Conservation (phyloP, 2,113 vertebrate genomes). For the Willisornis vidua region DNA sequence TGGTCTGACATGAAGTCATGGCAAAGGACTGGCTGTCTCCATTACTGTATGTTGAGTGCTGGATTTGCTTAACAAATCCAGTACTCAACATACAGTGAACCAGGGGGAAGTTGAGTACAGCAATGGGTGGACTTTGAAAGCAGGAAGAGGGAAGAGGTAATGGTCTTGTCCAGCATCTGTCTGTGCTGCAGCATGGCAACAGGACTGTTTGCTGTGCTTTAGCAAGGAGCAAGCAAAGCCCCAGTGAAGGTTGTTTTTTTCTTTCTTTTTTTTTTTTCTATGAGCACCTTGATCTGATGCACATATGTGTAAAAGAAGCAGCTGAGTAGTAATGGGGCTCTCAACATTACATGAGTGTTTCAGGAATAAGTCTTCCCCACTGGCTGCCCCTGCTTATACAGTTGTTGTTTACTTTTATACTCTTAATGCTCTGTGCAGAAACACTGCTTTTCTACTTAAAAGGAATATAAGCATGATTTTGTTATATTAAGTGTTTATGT, state of each 20-base stretch:
- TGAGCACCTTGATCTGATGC: background rate
- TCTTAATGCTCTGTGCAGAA: background rate
- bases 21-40: background rate
- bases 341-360: background rate
- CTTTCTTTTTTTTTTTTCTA: background rate
- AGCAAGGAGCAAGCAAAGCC: background rate
- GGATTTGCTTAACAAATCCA: background rate
- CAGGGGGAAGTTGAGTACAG: rapidly evolving
- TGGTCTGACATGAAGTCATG: background rate
- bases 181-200: too few relatives aligned
- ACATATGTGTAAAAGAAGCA: background rate
- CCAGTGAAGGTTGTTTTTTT: background rate
- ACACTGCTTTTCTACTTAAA: background rate
- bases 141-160: background rate
- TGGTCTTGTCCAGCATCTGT: background rate
- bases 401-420: background rate
- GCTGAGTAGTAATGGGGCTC: background rate
- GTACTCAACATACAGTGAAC: too few relatives aligned
- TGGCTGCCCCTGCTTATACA: background rate
- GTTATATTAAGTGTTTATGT: background rate
- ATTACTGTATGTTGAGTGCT: background rate
- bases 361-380: background rate
- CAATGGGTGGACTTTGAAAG: background rate
- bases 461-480: background rate
- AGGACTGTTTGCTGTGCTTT: rapidly evolving